Percentiles rank a stretch among this genome's conserved stretches.
Conservation (phyloP, 1,140 invertebrate genomes). For the Rhagoletis zephyria region DNA sequence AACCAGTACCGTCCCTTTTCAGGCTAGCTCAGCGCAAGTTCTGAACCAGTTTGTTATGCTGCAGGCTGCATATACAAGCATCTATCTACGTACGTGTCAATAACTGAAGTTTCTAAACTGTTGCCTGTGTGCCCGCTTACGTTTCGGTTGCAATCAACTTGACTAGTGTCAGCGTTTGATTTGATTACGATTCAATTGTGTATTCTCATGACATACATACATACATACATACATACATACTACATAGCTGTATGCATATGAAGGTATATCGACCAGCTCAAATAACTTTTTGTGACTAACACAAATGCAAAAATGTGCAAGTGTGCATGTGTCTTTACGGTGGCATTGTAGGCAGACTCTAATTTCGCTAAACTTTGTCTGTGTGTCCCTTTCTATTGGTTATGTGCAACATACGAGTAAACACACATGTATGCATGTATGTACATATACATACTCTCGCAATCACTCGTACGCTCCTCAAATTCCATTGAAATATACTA, state of each 20-base stretch:
- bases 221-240: background rate
- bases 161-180: slow-evolving; percentile 31
- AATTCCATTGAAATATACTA: slow-evolving; percentile 3
- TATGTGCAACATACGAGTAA: background rate
- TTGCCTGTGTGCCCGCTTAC: background rate
- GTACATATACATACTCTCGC: too few species aligned
- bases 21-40: too few species aligned
- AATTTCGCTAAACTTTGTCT: background rate
- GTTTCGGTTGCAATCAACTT: background rate
- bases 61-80: too few species aligned
- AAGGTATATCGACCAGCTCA: too few species aligned
- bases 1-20: too few species aligned
- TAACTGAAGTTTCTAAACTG: background rate
- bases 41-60: too few species aligned
- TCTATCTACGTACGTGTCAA: too few species aligned
- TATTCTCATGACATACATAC: background rate
- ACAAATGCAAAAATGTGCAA: background rate
- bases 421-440: background rate
- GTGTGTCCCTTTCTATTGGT: background rate
- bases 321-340: background rate
- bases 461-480: slow-evolving; percentile 17
- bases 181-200: slow-evolving; percentile 44
- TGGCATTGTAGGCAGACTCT: background rate
- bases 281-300: too few species aligned
- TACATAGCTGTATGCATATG: background rate